Percentiles rank a stretch among this genome's conserved stretches.
phyloP scores from a whole-genome alignment of 2,888 invertebrate genomes.

The Sylvicola cinctus region DNA sequence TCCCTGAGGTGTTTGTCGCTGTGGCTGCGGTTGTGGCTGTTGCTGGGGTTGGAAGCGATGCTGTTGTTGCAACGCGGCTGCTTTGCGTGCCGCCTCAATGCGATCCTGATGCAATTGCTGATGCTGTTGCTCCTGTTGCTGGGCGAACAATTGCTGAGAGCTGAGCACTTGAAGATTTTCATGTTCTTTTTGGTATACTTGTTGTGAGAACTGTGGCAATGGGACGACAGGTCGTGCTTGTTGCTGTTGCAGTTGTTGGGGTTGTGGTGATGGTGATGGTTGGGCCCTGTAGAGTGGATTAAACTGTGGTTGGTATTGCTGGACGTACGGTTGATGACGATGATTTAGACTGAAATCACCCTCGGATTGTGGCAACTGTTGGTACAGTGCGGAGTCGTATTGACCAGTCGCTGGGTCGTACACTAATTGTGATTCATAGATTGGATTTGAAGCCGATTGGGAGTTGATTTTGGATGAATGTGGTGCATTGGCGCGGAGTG shows the following conservation, averaged over 20 bases:
- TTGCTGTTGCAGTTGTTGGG: conserved; percentile 12
- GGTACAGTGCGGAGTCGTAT: conserved; percentile 59
- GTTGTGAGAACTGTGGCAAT: conserved; percentile 10
- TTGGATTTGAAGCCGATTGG: conserved; percentile 35
- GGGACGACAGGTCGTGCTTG: conserved; percentile 26
- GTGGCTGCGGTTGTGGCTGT: background rate
- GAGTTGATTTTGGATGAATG: too few relatives aligned
- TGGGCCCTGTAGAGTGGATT: conserved; percentile 30
- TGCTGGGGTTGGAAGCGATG: background rate
- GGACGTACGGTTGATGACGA: conserved; percentile 52
- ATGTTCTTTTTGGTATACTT: conserved; percentile 3
- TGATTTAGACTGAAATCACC: conserved; percentile 52
- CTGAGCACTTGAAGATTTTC: background rate
- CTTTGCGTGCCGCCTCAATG: background rate
- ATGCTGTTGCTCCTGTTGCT: background rate
- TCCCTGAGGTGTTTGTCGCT: conserved; percentile 1
- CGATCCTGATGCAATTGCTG: background rate
- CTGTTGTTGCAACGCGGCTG: background rate
- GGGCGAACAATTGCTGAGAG: background rate
- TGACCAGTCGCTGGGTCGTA: conserved; percentile 57
- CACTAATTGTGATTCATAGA: conserved; percentile 57
- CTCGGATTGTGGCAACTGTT: conserved; percentile 49
- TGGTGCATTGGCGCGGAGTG: conserved; percentile 11
- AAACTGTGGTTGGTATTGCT: conserved; percentile 30
- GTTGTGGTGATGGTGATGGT: conserved; percentile 12